Evolutionary conservation across 2,113 vertebrate species (phyloP), one percentile per base, ranked within the genome.

Genomic region (Gracilinanus agilis): DNA sequence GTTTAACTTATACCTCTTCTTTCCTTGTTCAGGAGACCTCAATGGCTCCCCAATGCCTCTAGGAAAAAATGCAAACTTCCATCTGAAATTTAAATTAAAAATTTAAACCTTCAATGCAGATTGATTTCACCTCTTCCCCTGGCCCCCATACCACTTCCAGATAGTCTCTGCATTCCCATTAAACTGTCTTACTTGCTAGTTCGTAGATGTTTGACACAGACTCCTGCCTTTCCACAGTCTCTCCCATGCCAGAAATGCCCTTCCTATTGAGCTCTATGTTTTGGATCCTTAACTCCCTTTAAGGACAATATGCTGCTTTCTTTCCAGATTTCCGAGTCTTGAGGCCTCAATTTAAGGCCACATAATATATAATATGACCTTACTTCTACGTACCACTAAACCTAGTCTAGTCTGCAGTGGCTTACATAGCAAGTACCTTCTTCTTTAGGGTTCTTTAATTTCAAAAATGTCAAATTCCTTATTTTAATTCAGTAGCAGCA

Each of bases 331-430:
- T 83, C 61, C 93, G 54, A 44, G 44, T 92, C 61, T 89, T 49
- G 49, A 55, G 92, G 53, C 34, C 75, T n/a, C 56, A 44, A 8
- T 92, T 58, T 96, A 61, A 96, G 93, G 92, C 95, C 90, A 91
- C 61, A 29, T 19, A 53, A 58, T 91, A 93, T 40, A 49, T 49
- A 67, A 49, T 49, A 67, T 83, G 90, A 44, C 16, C 27, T 67
- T 93, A 53, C 49, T 96, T 96, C 53, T 58, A 56, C 55, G 53
- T 89, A 53, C 61, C 92, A 44, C 19, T 54, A 53, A 25, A 53
- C 24, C 93, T 40, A 88, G 29, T 56, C 88, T 55, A 94, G 90
- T 89, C 92, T 90, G 90, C 44, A 40, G n/a, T 40, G 2, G n/a
- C 34, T 83, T 83, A 40, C n/a, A 40, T 19, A 83, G 67, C 67